Percentiles rank a stretch among this genome's conserved stretches.
phyloP scores from a whole-genome alignment of 2,113 vertebrate genomes.

The Petaurus breviceps region DNA sequence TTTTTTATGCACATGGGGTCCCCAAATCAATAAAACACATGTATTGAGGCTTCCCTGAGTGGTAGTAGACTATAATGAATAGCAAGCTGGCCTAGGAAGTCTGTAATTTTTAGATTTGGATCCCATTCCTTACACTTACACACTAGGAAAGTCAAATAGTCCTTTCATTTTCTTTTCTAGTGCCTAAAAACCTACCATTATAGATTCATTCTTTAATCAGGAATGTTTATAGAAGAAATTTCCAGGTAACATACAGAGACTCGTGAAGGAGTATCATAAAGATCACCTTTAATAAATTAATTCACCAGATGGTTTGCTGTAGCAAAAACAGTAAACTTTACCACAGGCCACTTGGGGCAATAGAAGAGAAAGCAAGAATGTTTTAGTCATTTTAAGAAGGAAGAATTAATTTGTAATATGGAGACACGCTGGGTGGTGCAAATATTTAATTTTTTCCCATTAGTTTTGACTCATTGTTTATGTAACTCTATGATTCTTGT shows the following conservation, averaged over 20 bases:
- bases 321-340: not conserved
- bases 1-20: not conserved
- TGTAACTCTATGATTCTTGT: conserved; percentile 15
- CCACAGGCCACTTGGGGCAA: not conserved
- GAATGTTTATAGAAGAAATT: not conserved
- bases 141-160: not conserved
- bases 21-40: not conserved
- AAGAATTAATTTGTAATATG: not conserved
- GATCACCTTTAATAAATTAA: not conserved
- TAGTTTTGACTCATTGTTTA: conserved; percentile 22
- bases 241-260: not conserved
- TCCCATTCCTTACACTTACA: not conserved
- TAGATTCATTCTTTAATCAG: not conserved
- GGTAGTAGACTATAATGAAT: not conserved
- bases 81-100: not conserved
- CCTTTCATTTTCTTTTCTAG: not conserved
- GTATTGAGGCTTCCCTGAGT: not conserved
- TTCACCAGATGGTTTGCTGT: not conserved
- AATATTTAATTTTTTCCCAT: conserved; percentile 36
- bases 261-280: not conserved
- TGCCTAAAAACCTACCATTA: not conserved
- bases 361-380: not conserved
- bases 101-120: not conserved
- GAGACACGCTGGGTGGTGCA: conserved; percentile 10
- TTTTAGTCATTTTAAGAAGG: not conserved